A percentile compares a stretch with the other conserved stretches of the same genome.
phyloP scores from a whole-genome alignment of 2,888 invertebrate species.

The Troglohyphantes excavatus region DNA sequence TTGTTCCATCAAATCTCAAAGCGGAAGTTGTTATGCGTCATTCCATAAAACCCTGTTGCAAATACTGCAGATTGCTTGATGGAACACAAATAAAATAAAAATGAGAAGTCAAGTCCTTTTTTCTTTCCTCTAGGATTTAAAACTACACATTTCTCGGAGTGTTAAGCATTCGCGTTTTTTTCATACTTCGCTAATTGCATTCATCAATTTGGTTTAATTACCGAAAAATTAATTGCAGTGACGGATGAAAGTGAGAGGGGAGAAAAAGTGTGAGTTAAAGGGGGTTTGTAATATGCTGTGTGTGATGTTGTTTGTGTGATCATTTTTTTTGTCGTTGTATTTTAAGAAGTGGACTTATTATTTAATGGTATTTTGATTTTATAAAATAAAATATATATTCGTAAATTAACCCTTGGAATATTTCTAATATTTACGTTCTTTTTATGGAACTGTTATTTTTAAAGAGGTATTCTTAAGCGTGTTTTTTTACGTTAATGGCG shows the following conservation, averaged over 20 bases:
- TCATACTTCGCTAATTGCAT: slow-evolving; percentile 20
- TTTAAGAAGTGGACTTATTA: too few relatives aligned
- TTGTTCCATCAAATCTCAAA: slow-evolving; percentile 5
- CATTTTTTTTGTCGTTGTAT: too few relatives aligned
- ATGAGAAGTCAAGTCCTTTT: neutral
- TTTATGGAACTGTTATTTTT: too few relatives aligned
- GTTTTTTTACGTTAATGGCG: too few relatives aligned
- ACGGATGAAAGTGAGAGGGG: neutral
- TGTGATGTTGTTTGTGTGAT: neutral
- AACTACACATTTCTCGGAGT: neutral
- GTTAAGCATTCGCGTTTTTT: slow-evolving; percentile 1
- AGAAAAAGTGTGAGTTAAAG: neutral
- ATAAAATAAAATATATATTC: too few relatives aligned
- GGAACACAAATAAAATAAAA: neutral
- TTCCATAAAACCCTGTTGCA: neutral
- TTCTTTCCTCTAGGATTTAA: neutral
- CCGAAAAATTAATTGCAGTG: slow-evolving; percentile 33
- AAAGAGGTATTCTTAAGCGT: too few relatives aligned
- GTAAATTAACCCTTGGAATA: too few relatives aligned
- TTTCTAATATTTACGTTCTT: too few relatives aligned
- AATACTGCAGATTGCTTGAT: neutral
- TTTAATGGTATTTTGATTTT: too few relatives aligned
- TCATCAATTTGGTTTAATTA: slow-evolving; percentile 42
- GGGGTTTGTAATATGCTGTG: neutral
- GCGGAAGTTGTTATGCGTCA: neutral